phyloP scores from a whole-genome alignment of 2,797 vertebrate species.

The Acipenser ruthenus region DNA sequence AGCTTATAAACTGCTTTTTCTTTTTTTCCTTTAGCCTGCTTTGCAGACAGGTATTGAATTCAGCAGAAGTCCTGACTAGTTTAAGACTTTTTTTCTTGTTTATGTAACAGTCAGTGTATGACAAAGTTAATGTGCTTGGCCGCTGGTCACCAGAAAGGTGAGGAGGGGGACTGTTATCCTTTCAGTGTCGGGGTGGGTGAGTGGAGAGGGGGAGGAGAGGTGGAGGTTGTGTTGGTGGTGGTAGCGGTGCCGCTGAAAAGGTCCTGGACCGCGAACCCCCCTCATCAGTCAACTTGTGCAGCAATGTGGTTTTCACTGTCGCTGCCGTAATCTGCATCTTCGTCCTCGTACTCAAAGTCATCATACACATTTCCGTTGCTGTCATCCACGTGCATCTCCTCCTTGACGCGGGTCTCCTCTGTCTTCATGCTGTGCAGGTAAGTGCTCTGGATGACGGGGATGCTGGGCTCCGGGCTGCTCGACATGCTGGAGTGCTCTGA shows the following conservation, averaged over 20 bases:
- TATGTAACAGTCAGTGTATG: slow-evolving; percentile 97
- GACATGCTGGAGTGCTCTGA: slow-evolving; percentile 97
- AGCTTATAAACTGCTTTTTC: slow-evolving; percentile 74
- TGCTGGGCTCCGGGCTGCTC: slow-evolving; percentile 88
- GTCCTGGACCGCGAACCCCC: slow-evolving; percentile 8
- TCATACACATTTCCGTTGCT: slow-evolving; percentile 89
- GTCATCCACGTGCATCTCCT: slow-evolving; percentile 81
- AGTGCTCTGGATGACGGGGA: slow-evolving; percentile 79
- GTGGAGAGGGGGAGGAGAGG: slow-evolving; percentile 20
- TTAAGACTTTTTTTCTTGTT: slow-evolving; percentile 59
- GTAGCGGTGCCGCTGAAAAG: slow-evolving; percentile 25
- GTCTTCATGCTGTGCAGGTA: slow-evolving; percentile 67
- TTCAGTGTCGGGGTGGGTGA: slow-evolving; percentile 23
- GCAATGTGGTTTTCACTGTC: slow-evolving; percentile 89
- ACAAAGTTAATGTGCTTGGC: slow-evolving; percentile 87
- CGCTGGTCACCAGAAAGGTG: slow-evolving; percentile 61
- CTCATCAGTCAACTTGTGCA: slow-evolving; percentile 70
- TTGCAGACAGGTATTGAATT: slow-evolving; percentile 55
- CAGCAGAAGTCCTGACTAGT: slow-evolving; percentile 69
- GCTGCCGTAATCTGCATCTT: slow-evolving; percentile 87
- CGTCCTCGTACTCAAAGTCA: slow-evolving; percentile 91
- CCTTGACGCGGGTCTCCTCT: slow-evolving; percentile 81
- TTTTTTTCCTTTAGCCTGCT: slow-evolving; percentile 49
- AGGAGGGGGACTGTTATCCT: slow-evolving; percentile 19
- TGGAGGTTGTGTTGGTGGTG: slow-evolving; percentile 13